Base-by-base conservation (phyloP, 2,888 invertebrate genomes). In the Cataglyphis altisquamis region DNA sequence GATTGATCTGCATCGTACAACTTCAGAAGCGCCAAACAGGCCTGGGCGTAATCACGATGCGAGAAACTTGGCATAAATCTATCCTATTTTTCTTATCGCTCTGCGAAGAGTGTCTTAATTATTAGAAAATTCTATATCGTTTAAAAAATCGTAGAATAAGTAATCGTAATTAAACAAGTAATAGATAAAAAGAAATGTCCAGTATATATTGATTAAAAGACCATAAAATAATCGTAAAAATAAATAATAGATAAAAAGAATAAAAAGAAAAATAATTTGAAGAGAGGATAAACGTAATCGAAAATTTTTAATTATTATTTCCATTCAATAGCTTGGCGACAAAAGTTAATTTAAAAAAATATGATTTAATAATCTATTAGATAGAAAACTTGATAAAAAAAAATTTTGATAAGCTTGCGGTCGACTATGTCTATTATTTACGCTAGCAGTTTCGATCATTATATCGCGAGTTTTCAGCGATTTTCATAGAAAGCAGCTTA, bases 1-100 rank as follows among this genome's bases (percentile, higher is more conserved):
- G 93, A 94, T 94, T 92, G 93, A 94, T 94, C 92, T 91, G 84
- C 82, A 86, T 87, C 86, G 84, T 84, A 67, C 86, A 89, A 83
- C 87, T 84, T 82, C 66, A 36, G 41, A 64, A 64, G 67, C 48
- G 70, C 60, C 67, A 63, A 67, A 68, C 66, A 60, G 25, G 45
- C 25, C 68, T 57, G n/a, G n/a, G 41, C 29, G 15, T 77, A 67
- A 77, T 77, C 77, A 77, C 29, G 66, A 32, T 67, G 3, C n/a
- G 66, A 55, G 39, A 29, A 48, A 55, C 73, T 64, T 39, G 25
- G 10, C 36, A 63, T 4, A 9, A 4, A 6, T 29, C 21, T 55
- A 32, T 48, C 45, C 12, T 3, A 8, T 32, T 32, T 41, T 32
- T 66, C 21, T 12, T 15, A 10, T 45, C 68, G 66, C 21, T 52